A percentile compares a stretch with the other conserved stretches of the same genome.
Evolutionary conservation across 2,888 invertebrate genomes (phyloP).

Genomic region (Mythimna vitellina): DNA sequence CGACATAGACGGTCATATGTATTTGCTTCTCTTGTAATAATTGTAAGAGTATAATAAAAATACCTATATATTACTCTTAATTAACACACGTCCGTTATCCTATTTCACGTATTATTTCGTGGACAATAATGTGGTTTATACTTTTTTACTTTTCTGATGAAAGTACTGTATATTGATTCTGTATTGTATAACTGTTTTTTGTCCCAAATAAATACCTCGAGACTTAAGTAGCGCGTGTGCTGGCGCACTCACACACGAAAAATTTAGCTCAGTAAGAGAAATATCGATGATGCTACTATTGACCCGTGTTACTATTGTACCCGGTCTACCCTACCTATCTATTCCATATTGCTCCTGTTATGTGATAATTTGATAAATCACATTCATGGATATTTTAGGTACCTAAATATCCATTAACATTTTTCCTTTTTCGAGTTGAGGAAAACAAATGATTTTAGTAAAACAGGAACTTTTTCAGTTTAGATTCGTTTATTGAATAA

Average conservation of each 20-base stretch:
- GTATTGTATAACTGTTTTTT: too few relatives aligned
- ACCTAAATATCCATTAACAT: not conserved
- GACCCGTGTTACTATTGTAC: slow-evolving; percentile 6
- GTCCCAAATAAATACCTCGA: not conserved
- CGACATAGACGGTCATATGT: too few relatives aligned
- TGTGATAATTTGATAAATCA: not conserved
- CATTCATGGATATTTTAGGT: not conserved
- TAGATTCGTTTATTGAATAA: slow-evolving; percentile 1
- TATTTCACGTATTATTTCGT: too few relatives aligned
- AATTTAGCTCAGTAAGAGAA: not conserved
- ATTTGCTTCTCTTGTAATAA: too few relatives aligned
- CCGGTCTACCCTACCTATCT: not conserved
- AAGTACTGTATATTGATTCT: too few relatives aligned
- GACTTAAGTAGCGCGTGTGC: not conserved
- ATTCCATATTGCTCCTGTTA: not conserved
- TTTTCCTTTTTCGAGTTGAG: slow-evolving; percentile 11
- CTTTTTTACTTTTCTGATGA: too few relatives aligned
- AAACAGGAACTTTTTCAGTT: slow-evolving; percentile 8
- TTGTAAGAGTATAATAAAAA: too few relatives aligned
- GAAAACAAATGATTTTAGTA: slow-evolving; percentile 1
- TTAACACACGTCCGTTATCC: too few relatives aligned
- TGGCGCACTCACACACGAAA: not conserved
- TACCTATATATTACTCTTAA: too few relatives aligned
- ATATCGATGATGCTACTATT: slow-evolving; percentile 2
- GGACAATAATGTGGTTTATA: too few relatives aligned